phyloP scores from a whole-genome alignment of 2,113 vertebrate genomes.

The Sorex fumeus region DNA sequence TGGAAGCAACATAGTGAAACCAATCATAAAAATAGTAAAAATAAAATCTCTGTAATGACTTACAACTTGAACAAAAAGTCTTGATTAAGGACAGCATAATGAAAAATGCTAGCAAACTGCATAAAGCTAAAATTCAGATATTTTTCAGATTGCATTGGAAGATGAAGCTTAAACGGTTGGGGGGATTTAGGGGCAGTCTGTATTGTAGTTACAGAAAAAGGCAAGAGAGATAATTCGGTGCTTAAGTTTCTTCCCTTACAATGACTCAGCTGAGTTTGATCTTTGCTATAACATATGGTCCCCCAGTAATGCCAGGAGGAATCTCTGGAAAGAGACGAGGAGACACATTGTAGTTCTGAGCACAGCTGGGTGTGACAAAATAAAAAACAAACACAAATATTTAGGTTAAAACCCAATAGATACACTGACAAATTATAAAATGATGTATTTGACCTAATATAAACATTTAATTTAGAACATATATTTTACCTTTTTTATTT shows the following conservation, averaged over 20 bases:
- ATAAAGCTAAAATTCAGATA: background rate
- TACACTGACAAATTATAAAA: background rate
- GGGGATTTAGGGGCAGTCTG: background rate
- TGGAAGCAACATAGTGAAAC: slow-evolving; percentile 45
- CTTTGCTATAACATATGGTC: no score
- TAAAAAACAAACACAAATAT: background rate
- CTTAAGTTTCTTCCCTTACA: no score
- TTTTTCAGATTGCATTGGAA: slow-evolving; percentile 4
- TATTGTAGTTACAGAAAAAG: background rate
- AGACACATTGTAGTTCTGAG: no score
- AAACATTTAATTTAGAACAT: background rate
- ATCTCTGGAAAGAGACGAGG: no score
- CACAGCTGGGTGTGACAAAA: no score
- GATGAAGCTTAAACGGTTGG: background rate
- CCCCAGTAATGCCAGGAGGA: no score
- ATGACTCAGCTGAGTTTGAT: no score
- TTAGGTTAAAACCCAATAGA: background rate
- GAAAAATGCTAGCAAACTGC: slow-evolving; percentile 31
- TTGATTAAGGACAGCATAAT: background rate
- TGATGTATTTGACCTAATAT: background rate
- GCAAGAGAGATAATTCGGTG: no score
- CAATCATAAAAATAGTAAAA: slow-evolving; percentile 25
- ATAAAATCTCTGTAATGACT: slow-evolving; percentile 42
- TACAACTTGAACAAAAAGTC: background rate
- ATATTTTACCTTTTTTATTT: background rate